Base-by-base conservation (phyloP, 2,797 vertebrate genomes). In the Scleropages formosus region DNA sequence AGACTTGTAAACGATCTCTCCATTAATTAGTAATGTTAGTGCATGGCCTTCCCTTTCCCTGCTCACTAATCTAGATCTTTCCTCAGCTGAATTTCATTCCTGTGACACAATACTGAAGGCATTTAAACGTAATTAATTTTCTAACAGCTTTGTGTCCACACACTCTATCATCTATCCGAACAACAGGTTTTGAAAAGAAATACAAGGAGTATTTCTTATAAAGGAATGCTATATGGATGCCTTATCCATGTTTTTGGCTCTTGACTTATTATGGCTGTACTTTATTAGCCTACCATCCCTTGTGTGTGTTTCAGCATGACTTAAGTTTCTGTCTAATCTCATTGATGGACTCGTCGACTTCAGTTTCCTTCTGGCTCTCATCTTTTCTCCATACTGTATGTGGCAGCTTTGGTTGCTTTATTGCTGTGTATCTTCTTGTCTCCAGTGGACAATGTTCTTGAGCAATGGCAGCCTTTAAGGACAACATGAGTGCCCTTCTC, bases 11-110 rank as follows among this genome's bases (percentile, higher is more conserved):
- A 78, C 72, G 83, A 85, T 85, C 83, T 61, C 80, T 82, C 88
- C 83, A 92, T 92, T 87, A 89, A 92, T 91, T 90, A 88, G 88
- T 90, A 78, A 93, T 85, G 85, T 89, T 90, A 90, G 90, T 91
- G 84, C 84, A 76, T 82, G 82, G 86, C 68, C 78, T 62, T 80
- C 49, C 39, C 18, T 1, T 44, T 73, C 74, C 73, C 75, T 26
- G 78, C 77, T 74, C 60, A 51, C 78, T 77, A 79, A 59, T 70
- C 75, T 71, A 63, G 8, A 61, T 16, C 74, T 56, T 27, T 51
- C 74, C 26, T n/a, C 20, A 13, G 24, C 59, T 75, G 18, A n/a
- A 75, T 24, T 53, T 1, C 58, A 56, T 56, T 63, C 61, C 18
- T 9, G 47, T 53, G 49, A 7, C 13, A 53, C 47, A 31, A 47